phyloP scores from a whole-genome alignment of 2,888 invertebrate genomes.

The Mythimna lalbum region DNA sequence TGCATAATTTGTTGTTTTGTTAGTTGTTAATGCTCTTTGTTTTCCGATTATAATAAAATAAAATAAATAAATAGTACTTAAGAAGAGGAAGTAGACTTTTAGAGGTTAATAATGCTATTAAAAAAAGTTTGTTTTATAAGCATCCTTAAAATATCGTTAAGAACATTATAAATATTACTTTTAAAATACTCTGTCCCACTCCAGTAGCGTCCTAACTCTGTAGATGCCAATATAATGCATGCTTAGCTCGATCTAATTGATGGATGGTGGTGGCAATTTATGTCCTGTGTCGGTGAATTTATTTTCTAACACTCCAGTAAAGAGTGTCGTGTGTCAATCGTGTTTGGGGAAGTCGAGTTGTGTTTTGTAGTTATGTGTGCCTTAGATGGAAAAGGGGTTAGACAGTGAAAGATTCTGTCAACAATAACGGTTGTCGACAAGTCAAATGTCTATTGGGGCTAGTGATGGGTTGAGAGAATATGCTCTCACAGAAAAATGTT shows the following conservation, averaged over 20 bases:
- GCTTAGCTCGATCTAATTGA: conserved; percentile 65
- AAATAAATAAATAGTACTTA: too few species aligned
- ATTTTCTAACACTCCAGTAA: conserved; percentile 53
- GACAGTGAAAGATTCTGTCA: neutral
- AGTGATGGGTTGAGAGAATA: too few species aligned
- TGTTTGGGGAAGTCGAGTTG: conserved; percentile 4
- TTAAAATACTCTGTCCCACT: neutral
- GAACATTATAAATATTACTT: neutral
- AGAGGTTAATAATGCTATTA: too few species aligned
- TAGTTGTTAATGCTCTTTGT: too few species aligned
- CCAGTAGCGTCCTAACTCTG: conserved; percentile 35
- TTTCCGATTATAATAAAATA: too few species aligned
- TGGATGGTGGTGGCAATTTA: conserved; percentile 58
- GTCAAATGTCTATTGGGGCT: neutral
- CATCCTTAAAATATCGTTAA: too few species aligned
- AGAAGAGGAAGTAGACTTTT: too few species aligned
- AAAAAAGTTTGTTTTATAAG: too few species aligned
- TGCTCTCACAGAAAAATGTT: too few species aligned
- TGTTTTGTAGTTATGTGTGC: neutral
- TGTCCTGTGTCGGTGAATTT: conserved; percentile 49
- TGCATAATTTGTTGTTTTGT: too few species aligned
- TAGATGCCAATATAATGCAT: conserved; percentile 65
- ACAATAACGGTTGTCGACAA: neutral
- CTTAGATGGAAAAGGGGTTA: neutral
- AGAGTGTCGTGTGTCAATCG: conserved; percentile 27